Evolutionary conservation across 2,797 vertebrate genomes (phyloP).

Genomic region (Pseudomugil gertrudae): DNA sequence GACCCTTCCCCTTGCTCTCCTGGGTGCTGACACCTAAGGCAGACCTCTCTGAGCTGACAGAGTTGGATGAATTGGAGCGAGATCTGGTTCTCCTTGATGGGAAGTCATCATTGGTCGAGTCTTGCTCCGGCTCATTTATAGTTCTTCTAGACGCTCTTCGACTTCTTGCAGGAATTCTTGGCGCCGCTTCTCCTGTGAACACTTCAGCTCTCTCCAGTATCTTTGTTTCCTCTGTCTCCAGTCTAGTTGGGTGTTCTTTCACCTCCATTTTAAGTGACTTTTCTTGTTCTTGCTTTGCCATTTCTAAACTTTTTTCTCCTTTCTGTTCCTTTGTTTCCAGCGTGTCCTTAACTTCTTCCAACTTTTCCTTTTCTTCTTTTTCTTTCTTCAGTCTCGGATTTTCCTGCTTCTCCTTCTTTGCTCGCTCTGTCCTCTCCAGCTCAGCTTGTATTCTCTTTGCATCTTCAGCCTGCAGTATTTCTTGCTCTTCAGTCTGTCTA

Average conservation of each 20-base stretch:
- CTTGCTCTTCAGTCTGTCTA: background rate
- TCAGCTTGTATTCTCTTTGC: background rate
- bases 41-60: slow-evolving; percentile 75
- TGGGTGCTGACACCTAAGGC: slow-evolving; percentile 37
- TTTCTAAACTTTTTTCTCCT: slow-evolving; percentile 21
- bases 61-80: slow-evolving; percentile 78
- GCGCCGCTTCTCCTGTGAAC: slow-evolving; percentile 6
- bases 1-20: slow-evolving; percentile 49
- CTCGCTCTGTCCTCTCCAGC: slow-evolving; percentile 1
- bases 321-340: slow-evolving; percentile 20
- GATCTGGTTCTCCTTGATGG: slow-evolving; percentile 74
- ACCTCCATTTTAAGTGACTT: slow-evolving; percentile 29
- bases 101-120: slow-evolving; percentile 37
- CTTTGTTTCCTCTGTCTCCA: slow-evolving; percentile 14
- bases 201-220: slow-evolving; percentile 27
- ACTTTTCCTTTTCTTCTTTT: slow-evolving; percentile 9
- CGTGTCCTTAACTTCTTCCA: slow-evolving; percentile 19
- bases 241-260: slow-evolving; percentile 20
- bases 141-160: slow-evolving; percentile 54
- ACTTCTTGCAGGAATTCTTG: slow-evolving; percentile 39
- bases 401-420: slow-evolving; percentile 25
- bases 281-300: slow-evolving; percentile 13
- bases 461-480: background rate
- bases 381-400: background rate
- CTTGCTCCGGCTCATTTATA: slow-evolving; percentile 1